A percentile compares a stretch with the other conserved stretches of the same genome.
Conservation (phyloP, 2,888 invertebrate species). For the Thereva unica region DNA sequence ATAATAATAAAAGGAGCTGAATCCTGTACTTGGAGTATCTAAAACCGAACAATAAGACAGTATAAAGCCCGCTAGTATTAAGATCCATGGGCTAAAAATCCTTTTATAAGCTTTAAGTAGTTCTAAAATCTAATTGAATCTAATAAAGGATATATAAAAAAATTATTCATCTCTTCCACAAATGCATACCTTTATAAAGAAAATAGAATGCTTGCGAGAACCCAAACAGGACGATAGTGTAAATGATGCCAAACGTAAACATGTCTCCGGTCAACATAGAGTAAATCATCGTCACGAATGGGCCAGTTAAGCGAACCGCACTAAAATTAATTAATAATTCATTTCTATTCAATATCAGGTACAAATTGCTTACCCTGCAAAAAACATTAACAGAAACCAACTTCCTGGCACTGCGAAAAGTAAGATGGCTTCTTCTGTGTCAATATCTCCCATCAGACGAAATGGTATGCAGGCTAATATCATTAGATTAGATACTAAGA, state of each 20-base stretch:
- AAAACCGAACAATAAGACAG: no score
- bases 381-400: slow-evolving; percentile 98
- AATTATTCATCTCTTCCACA: no score
- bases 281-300: slow-evolving; percentile 99
- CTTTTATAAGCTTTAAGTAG: no score
- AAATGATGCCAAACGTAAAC: slow-evolving; percentile 97
- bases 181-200: slow-evolving; percentile 78
- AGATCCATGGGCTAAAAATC: no score
- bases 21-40: no score
- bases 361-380: slow-evolving; percentile 79
- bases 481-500: slow-evolving; percentile 86
- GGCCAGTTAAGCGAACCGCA: slow-evolving; percentile 92
- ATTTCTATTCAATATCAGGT: no score
- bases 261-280: slow-evolving; percentile 99
- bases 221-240: slow-evolving; percentile 89
- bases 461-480: slow-evolving; percentile 89
- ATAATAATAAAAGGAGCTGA: no score
- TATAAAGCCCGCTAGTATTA: no score
- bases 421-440: slow-evolving; percentile 88
- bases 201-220: slow-evolving; percentile 97
- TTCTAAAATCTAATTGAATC: no score
- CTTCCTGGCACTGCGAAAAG: slow-evolving; percentile 92
- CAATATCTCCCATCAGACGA: slow-evolving; percentile 72
- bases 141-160: no score
- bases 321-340: slow-evolving; percentile 60